Evolutionary conservation across 2,888 invertebrate species (phyloP), one percentile per base, ranked within the genome.

Genomic region (Scelioninae gen. 2): DNA sequence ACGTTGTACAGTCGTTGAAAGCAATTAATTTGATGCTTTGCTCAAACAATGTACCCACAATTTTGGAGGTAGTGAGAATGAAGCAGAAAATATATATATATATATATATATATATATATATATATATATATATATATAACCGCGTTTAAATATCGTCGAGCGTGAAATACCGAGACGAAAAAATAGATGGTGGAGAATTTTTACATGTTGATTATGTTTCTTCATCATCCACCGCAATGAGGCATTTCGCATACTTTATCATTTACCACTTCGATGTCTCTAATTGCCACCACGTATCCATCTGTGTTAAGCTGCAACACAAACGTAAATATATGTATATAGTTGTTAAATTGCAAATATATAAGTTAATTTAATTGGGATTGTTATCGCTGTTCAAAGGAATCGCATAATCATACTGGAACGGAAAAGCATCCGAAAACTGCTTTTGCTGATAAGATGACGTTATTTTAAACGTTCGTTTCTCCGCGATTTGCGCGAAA

Each of bases 141-240:
- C 28, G 6, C 46, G 18, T 43, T 33, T 18, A 64, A 64, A 28
- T 13, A 19, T 57, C 18, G 9, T 41, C 25, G 5, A 53, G 22
- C 15, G 33, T 3, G 22, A 50, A 67, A 33, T 25, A 37, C 6
- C 11, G 58, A 31, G 16, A 13, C 37, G 13, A 39, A 53, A 61
- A 70, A 63, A 28, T 61, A 48, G 53, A 57, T 25, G 55, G 18
- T 25, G 37, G 13, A 28, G 18, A 33, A 65, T 72, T 64, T 50
- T 73, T 69, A 73, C 73, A 68, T 73, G 68, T 64, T 68, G 60
- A 43, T 55, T 46, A 64, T 71, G 73, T 61, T 58, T 64, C 70
- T 69, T 75, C 57, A 69, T 61, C 45, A 74, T 72, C 10, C 37
- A 13, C 45, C 58, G 46, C 65, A 61, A 43, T 53, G 60, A 60